A percentile compares a stretch with the other conserved stretches of the same genome.
Evolutionary conservation across 1,140 invertebrate genomes (phyloP).

Genomic region (Streblospio benedicti): DNA sequence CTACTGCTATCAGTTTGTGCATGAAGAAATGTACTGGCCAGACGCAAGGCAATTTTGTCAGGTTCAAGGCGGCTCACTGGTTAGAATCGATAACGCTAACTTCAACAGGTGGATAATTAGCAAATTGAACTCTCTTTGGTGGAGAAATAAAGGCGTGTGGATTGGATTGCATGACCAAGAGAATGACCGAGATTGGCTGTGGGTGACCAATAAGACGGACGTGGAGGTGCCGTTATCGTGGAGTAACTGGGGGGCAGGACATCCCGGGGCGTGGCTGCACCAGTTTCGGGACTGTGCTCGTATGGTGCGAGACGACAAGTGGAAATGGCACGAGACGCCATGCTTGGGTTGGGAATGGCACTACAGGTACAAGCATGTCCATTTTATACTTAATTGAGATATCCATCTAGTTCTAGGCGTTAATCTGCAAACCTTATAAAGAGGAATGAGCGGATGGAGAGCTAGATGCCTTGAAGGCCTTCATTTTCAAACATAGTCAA

Average conservation of each 20-base stretch:
- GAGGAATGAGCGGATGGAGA: no score
- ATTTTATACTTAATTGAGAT: no score
- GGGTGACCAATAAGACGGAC: neutral
- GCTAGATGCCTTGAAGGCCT: no score
- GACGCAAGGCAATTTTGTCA: constrained; percentile 9
- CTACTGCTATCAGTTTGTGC: constrained; percentile 13
- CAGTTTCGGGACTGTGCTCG: constrained; percentile 11
- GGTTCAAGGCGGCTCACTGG: constrained; percentile 2
- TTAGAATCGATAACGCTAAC: constrained; percentile 2
- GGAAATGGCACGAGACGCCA: constrained; percentile 15
- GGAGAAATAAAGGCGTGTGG: constrained; percentile 17
- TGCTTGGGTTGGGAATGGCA: constrained; percentile 5
- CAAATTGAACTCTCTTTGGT: constrained; percentile 6
- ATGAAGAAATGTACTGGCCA: constrained; percentile 8
- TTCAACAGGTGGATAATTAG: constrained; percentile 8
- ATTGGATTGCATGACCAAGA: constrained; percentile 10
- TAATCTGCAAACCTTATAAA: no score
- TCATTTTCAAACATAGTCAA: no score
- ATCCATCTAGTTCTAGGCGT: no score
- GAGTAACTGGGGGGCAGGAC: constrained; percentile 11
- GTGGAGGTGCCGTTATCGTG: neutral
- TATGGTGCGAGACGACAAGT: constrained; percentile 7
- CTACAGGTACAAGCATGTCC: constrained; percentile 16
- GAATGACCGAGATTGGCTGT: neutral
- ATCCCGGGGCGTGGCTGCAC: constrained; percentile 12